These are phyloP conservation scores for Formicarius rufipectus DNA, from an alignment of 2,113 vertebrate genomes.

Conservation along the genomic window DNA sequence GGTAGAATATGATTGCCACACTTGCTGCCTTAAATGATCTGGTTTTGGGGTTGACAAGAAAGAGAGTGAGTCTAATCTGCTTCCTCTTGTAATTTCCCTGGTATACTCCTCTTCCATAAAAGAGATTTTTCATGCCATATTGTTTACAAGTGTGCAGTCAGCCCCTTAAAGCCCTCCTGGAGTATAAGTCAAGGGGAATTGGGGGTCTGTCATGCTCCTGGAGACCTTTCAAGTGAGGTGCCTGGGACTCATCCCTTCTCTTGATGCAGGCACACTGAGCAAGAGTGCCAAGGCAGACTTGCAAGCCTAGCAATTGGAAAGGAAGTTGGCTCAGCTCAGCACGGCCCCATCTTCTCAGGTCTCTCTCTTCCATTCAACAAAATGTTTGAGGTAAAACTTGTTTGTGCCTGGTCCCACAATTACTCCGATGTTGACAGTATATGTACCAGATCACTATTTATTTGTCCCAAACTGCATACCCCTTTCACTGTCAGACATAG, in stretches of 20 bases:
- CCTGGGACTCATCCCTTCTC: background rate
- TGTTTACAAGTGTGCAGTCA: background rate
- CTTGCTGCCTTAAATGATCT: background rate
- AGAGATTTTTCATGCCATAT: accelerated
- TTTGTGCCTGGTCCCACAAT: background rate
- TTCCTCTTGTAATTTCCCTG: background rate
- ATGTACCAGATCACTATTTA: background rate
- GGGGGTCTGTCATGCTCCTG: background rate
- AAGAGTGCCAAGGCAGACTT: accelerated
- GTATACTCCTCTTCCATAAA: background rate
- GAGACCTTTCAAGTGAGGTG: background rate
- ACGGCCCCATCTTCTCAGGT: accelerated
- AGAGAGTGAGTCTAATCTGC: background rate
- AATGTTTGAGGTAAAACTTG: background rate
- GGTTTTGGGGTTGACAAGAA: background rate
- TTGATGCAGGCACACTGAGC: background rate
- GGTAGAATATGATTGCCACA: background rate
- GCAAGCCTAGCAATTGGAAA: background rate
- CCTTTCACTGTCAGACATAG: background rate
- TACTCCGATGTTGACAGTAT: background rate
- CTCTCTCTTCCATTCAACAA: background rate
- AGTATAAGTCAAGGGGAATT: accelerated
- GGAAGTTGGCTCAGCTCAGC: background rate
- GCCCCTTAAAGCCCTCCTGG: background rate
- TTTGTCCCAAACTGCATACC: background rate